Evolutionary conservation across 2,888 invertebrate species (phyloP), one percentile per base, ranked within the genome.

Genomic region (Tipula unca): DNA sequence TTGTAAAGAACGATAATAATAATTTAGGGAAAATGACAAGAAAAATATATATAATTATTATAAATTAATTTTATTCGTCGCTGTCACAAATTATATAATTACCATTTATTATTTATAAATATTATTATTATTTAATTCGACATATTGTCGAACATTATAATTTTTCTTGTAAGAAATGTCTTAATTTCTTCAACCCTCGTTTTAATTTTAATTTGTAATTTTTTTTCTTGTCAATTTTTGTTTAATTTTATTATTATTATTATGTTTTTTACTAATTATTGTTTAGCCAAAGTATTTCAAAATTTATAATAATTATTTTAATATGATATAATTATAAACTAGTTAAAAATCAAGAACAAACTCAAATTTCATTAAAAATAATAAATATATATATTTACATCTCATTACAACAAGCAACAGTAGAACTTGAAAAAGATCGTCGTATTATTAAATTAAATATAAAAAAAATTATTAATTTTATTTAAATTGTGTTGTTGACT

Each of bases 31-130:
- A 83, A 32, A 83, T 83, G 83, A 69, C 69, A 69, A 69, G 69
- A 69, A 69, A 69, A 69, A 69, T 69, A 69, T 25, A 10, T 69
- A 25, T 69, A 69, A 69, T 69, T 69, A 69, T 83, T 83, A 83
- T 83, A 83, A 32, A 32, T 83, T 83, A 83, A 83, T 83, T 32
- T 69, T 69, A 69, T 69, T 83, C 83, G 83, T 83, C 83, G 83
- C 83, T 83, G 83, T 83, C 83, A 83, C 35, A 83, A 83, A 32
- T 83, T 83, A 83, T 83, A 83, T 35, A 32, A 83, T 83, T 83
- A 83, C 35, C 35, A 32, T 83, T 83, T 35, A 83, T 83, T 83
- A 83, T 83, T 83, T 83, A 83, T 83, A 17, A 69, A 69, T 69
- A 69, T 25, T 69, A 69, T 69, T 69, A 69, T 69, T 69, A 69